A percentile compares a stretch with the other conserved stretches of the same genome.
Evolutionary conservation across 2,888 invertebrate genomes (phyloP).

Genomic region (Siphonodentalium dalli): DNA sequence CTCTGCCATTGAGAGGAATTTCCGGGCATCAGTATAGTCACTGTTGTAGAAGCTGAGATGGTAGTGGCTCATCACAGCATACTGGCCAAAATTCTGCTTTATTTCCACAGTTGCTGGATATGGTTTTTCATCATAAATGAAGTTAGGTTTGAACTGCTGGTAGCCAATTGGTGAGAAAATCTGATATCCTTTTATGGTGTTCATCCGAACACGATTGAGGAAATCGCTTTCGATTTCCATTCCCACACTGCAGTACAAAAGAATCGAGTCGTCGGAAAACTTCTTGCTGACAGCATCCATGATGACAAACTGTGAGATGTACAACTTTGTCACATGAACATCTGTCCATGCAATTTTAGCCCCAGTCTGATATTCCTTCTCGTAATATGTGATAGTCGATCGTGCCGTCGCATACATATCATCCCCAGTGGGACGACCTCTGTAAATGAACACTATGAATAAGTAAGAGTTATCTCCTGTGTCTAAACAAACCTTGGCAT

Average conservation of each 20-base stretch:
- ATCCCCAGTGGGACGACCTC: constrained; percentile 20
- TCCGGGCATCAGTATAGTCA: constrained; percentile 76
- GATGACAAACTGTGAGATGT: constrained; percentile 69
- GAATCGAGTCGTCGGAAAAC: constrained; percentile 72
- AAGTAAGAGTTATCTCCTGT: constrained; percentile 82
- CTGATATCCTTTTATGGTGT: constrained; percentile 87
- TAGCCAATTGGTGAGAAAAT: constrained; percentile 92
- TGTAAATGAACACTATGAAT: constrained; percentile 74
- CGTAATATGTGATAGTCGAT: constrained; percentile 71
- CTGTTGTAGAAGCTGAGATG: constrained; percentile 82
- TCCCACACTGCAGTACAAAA: constrained; percentile 50
- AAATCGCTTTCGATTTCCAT: constrained; percentile 68
- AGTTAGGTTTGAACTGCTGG: constrained; percentile 80
- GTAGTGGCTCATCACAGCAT: constrained; percentile 77
- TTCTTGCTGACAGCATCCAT: constrained; percentile 76
- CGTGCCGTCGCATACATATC: constrained; percentile 74
- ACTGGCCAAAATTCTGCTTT: constrained; percentile 73
- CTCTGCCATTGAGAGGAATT: constrained; percentile 66
- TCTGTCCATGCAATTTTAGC: constrained; percentile 70
- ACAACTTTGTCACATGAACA: constrained; percentile 38
- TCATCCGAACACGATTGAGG: constrained; percentile 93
- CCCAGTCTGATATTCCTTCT: constrained; percentile 74
- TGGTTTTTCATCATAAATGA: constrained; percentile 60
- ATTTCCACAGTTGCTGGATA: constrained; percentile 58
- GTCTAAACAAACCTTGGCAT: constrained; percentile 77